phyloP scores from a whole-genome alignment of 2,888 invertebrate species.

The Heliconius charithonia region DNA sequence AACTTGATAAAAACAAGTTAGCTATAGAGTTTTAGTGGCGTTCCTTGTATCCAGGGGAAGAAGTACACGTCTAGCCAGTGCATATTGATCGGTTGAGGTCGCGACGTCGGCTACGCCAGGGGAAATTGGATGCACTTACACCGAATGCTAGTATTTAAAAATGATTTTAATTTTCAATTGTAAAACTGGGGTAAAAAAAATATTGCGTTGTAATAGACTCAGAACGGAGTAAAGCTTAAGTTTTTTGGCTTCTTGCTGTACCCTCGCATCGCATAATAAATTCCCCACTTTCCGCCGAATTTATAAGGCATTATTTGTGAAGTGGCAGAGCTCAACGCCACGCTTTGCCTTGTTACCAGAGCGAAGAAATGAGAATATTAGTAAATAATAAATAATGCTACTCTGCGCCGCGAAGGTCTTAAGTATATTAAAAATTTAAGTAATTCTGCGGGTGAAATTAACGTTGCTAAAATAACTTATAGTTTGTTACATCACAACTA shows the following conservation, averaged over 20 bases:
- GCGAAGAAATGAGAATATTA: too few relatives aligned
- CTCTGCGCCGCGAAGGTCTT: too few relatives aligned
- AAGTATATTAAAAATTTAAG: too few relatives aligned
- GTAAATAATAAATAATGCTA: too few relatives aligned
- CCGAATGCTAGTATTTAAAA: constrained; percentile 51
- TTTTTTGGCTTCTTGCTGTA: background rate
- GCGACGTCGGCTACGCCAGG: constrained; percentile 56
- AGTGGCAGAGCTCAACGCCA: too few relatives aligned
- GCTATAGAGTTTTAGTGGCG: constrained; percentile 42
- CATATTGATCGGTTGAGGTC: constrained; percentile 72
- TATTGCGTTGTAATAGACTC: background rate
- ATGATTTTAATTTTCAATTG: background rate
- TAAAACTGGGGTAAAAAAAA: background rate
- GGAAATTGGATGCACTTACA: constrained; percentile 67
- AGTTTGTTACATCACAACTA: too few relatives aligned
- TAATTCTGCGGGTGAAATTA: background rate
- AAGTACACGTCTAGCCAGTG: constrained; percentile 72
- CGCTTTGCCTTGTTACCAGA: too few relatives aligned
- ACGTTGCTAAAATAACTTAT: too few relatives aligned
- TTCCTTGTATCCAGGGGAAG: constrained; percentile 63
- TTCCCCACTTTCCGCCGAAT: too few relatives aligned
- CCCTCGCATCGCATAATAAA: too few relatives aligned
- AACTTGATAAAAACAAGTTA: constrained; percentile 33
- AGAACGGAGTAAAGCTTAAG: background rate
- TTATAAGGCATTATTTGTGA: too few relatives aligned